These are phyloP conservation scores for Phytoseiulus persimilis DNA, from an alignment of 2,888 invertebrate genomes.

Conservation along the genomic window DNA sequence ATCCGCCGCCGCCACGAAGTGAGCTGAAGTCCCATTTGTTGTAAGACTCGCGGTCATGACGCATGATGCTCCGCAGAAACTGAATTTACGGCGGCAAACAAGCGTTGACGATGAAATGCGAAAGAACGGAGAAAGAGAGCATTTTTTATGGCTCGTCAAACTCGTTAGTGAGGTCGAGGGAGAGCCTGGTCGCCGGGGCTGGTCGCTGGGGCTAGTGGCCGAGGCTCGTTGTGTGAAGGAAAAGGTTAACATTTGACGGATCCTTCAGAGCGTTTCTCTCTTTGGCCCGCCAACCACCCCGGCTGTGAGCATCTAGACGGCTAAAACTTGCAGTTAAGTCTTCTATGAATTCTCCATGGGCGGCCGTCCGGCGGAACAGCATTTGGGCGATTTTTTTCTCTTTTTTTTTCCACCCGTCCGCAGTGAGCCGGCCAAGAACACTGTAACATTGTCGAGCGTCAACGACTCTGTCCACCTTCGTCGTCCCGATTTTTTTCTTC, in stretches of 20 bases:
- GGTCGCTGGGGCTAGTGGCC: background rate
- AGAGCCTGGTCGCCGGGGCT: background rate
- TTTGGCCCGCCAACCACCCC: background rate
- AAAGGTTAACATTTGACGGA: background rate
- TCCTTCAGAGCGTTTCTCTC: background rate
- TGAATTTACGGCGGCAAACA: conserved; percentile 5
- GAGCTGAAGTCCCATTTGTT: background rate
- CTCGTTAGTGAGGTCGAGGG: background rate
- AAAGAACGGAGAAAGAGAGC: background rate
- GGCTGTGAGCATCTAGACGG: background rate
- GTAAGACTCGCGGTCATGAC: background rate
- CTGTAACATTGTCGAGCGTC: background rate
- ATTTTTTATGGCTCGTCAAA: conserved; percentile 5
- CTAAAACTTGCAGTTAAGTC: background rate
- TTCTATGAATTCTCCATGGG: background rate
- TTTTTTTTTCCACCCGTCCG: background rate
- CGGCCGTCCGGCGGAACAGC: background rate
- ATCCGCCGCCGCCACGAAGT: background rate
- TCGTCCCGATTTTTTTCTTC: background rate
- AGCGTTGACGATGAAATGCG: background rate
- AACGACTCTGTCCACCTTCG: background rate
- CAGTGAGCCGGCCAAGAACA: background rate
- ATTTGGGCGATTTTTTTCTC: background rate
- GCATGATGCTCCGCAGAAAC: background rate
- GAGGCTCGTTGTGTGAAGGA: background rate